Conservation (phyloP, 2,113 vertebrate genomes). For the Mus pahari region DNA sequence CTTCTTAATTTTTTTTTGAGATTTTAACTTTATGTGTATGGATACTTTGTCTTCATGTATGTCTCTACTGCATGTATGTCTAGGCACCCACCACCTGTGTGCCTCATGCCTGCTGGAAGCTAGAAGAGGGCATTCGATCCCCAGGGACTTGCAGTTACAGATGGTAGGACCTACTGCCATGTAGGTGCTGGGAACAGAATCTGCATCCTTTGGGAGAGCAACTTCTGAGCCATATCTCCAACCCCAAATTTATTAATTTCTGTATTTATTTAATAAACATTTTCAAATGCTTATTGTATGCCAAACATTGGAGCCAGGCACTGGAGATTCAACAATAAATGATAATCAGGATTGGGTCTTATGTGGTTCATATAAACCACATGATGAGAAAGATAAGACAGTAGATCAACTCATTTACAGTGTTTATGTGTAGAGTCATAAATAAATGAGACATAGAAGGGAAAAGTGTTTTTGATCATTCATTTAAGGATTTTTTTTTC, state of each 20-base stretch:
- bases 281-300: slow-evolving; percentile 3
- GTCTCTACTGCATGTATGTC: neutral
- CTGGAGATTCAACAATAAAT: slow-evolving; percentile 47
- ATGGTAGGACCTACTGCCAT: neutral
- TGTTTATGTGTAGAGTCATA: neutral
- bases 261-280: slow-evolving; percentile 20
- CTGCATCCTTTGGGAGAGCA: neutral
- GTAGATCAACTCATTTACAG: slow-evolving; percentile 10
- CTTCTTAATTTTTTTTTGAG: neutral
- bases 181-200: neutral
- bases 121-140: neutral
- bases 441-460: slow-evolving; percentile 5
- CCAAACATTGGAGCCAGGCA: slow-evolving; percentile 1
- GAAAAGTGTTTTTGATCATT: neutral
- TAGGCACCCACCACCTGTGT: neutral
- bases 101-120: neutral
- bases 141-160: neutral
- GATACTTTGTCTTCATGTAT: neutral
- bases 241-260: neutral
- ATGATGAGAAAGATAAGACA: slow-evolving; percentile 40
- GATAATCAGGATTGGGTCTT: slow-evolving; percentile 23
- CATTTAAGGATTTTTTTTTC: slow-evolving; percentile 30
- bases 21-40: neutral
- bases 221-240: neutral
- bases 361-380: slow-evolving; percentile 16